Percentiles rank a stretch among this genome's conserved stretches.
phyloP scores from a whole-genome alignment of 1,140 invertebrate genomes.

The Anastrepha obliqua region DNA sequence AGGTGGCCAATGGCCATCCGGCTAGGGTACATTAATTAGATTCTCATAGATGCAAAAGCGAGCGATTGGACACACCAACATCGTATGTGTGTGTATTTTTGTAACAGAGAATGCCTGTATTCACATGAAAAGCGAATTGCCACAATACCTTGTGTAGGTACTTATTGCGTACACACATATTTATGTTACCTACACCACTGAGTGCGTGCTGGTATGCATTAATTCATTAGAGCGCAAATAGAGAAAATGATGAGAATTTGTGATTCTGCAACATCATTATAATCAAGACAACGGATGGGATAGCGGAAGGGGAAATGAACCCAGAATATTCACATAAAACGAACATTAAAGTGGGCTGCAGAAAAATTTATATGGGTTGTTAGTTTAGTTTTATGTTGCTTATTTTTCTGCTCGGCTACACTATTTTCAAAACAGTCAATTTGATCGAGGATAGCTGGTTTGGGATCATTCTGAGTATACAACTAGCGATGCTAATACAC shows the following conservation, averaged over 20 bases:
- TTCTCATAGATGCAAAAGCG: conserved; percentile 13
- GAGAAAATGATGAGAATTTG: conserved; percentile 4
- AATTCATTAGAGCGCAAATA: background rate
- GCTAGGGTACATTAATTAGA: conserved; percentile 35
- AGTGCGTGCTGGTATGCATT: background rate
- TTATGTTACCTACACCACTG: background rate
- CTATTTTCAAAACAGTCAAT: no score
- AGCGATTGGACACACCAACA: background rate
- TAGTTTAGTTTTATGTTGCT: no score
- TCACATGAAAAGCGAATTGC: background rate
- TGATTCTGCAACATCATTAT: conserved; percentile 17
- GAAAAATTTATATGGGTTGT: no score
- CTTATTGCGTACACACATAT: background rate
- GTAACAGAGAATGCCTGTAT: background rate
- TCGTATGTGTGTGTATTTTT: no score
- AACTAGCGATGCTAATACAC: no score
- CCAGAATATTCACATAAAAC: background rate
- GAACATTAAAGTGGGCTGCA: no score
- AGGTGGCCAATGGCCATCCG: background rate
- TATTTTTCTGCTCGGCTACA: no score
- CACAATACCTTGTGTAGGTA: background rate
- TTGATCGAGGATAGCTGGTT: no score
- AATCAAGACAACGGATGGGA: background rate
- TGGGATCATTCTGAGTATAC: no score
- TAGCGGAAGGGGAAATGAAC: conserved; percentile 15